These are phyloP conservation scores for Thripadectes ignobilis DNA, from an alignment of 2,797 vertebrate species.

Conservation along the genomic window DNA sequence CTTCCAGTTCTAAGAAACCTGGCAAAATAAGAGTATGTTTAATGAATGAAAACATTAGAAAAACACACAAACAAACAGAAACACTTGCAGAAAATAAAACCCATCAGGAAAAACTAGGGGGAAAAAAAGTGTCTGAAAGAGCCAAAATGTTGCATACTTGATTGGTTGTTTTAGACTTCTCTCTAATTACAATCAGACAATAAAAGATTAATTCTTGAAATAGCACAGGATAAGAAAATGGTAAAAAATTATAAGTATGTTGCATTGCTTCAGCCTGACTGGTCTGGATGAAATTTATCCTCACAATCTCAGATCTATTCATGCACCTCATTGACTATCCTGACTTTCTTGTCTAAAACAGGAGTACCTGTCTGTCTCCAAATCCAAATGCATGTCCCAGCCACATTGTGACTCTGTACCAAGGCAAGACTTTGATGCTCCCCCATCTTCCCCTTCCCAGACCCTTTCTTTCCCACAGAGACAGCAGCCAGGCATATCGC, in stretches of 20 bases:
- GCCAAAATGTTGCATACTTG: background rate
- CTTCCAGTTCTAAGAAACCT: background rate
- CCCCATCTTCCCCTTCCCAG: background rate
- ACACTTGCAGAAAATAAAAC: background rate
- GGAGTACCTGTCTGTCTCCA: background rate
- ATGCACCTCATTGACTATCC: background rate
- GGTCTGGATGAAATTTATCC: background rate
- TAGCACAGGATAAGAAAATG: background rate
- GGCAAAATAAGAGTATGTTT: background rate
- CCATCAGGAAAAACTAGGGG: background rate
- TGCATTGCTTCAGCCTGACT: background rate
- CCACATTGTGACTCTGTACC: rapidly evolving
- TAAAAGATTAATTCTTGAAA: background rate
- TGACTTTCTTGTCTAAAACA: background rate
- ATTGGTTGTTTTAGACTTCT: background rate
- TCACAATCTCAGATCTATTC: background rate
- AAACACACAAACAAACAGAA: background rate
- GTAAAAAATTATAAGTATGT: background rate
- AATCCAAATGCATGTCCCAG: rapidly evolving
- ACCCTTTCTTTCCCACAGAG: background rate
- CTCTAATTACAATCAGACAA: background rate
- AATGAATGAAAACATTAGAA: background rate
- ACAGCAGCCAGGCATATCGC: rapidly evolving
- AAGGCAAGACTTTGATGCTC: background rate
- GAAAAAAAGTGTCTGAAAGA: background rate